These are phyloP conservation scores for Alexandromys fortis DNA, from an alignment of 2,113 vertebrate genomes.

Conservation along the genomic window DNA sequence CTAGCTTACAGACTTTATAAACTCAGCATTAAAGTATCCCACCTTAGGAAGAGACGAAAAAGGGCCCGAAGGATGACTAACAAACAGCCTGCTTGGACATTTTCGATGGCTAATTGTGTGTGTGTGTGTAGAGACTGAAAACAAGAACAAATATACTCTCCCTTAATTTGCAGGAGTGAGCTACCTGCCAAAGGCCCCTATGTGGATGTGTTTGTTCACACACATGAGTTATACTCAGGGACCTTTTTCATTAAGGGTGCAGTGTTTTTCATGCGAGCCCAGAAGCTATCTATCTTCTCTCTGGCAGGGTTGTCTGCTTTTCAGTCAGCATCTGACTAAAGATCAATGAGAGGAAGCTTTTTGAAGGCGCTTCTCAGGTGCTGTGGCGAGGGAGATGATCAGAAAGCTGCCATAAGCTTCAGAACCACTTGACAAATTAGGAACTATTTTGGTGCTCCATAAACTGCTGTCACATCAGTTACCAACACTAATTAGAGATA, in stretches of 20 bases:
- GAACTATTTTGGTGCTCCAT: constrained; percentile 88
- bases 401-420: constrained; percentile 89
- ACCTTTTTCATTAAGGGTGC: constrained; percentile 86
- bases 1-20: constrained; percentile 58
- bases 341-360: constrained; percentile 92
- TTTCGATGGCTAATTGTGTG: not conserved
- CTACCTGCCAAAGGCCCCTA: not conserved
- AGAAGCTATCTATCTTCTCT: constrained; percentile 89
- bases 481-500: constrained; percentile 95
- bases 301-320: constrained; percentile 87
- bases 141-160: not conserved
- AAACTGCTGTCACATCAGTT: constrained; percentile 92
- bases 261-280: constrained; percentile 86
- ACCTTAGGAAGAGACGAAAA: constrained; percentile 58
- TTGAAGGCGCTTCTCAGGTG: constrained; percentile 91
- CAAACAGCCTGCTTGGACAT: constrained; percentile 18
- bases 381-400: constrained; percentile 90
- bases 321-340: constrained; percentile 88
- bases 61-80: constrained; percentile 19
- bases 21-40: constrained; percentile 48
- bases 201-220: constrained; percentile 57
- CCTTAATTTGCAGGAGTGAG: constrained; percentile 47
- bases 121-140: constrained; percentile 9
- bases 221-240: constrained; percentile 77
- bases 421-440: constrained; percentile 89